Percentiles rank a stretch among this genome's conserved stretches.
Conservation (phyloP, 2,888 invertebrate species). For the Cerastis rubricosa region DNA sequence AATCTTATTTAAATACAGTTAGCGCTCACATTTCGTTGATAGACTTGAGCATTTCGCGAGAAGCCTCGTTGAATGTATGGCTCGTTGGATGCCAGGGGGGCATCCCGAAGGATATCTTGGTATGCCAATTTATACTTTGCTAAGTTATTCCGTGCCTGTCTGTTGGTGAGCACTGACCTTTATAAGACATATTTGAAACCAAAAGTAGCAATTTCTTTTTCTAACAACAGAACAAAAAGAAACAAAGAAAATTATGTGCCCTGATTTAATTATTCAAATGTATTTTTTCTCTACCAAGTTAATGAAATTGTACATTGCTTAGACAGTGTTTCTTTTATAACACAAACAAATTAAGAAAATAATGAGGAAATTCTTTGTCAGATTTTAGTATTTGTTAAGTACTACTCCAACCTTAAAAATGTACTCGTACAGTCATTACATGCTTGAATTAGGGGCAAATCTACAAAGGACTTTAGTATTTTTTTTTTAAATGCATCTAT, state of each 20-base stretch:
- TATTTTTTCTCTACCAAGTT: slow-evolving; percentile 37
- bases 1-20: background rate
- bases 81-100: no score
- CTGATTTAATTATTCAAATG: slow-evolving; percentile 43
- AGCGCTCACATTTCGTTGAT: background rate
- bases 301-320: slow-evolving; percentile 39
- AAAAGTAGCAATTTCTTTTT: slow-evolving; percentile 19
- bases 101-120: background rate
- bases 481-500: slow-evolving; percentile 35
- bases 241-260: slow-evolving; percentile 28
- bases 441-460: slow-evolving; percentile 29
- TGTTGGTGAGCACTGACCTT: background rate
- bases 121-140: background rate
- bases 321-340: slow-evolving; percentile 32
- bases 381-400: slow-evolving; percentile 6
- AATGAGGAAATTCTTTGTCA: slow-evolving; percentile 25
- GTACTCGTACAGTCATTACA: slow-evolving; percentile 15
- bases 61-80: no score
- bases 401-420: slow-evolving; percentile 11
- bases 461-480: slow-evolving; percentile 40
- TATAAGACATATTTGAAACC: slow-evolving; percentile 10
- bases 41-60: background rate
- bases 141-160: background rate
- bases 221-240: slow-evolving; percentile 17
- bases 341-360: slow-evolving; percentile 44